Evolutionary conservation across 2,113 vertebrate species (phyloP).

Genomic region (Carassius auratus): DNA sequence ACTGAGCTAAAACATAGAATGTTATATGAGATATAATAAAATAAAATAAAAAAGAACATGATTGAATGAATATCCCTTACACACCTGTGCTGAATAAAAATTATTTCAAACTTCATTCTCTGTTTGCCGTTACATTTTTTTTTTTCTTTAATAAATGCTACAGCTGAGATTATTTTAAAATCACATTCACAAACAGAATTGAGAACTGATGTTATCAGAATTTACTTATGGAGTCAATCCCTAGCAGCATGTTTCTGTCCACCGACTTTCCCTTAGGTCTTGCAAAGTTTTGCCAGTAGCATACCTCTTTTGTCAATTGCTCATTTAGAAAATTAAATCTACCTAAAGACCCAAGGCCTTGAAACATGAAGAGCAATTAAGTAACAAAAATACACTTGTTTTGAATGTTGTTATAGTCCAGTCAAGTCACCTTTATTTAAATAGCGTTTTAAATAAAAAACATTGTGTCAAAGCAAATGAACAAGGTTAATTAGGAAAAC

Average conservation of each 20-base stretch:
- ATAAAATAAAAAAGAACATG: too few species aligned
- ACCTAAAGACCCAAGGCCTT: constrained; percentile 58
- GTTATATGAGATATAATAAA: too few species aligned
- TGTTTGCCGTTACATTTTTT: too few species aligned
- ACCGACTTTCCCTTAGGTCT: constrained; percentile 61
- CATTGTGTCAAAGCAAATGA: too few species aligned
- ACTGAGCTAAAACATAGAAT: too few species aligned
- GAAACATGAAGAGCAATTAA: constrained; percentile 8
- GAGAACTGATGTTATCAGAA: constrained; percentile 56
- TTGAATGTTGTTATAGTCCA: background rate
- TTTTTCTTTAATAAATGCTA: background rate
- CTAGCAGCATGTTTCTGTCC: constrained; percentile 51
- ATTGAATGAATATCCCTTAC: too few species aligned
- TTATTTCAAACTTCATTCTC: too few species aligned
- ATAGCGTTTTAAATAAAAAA: too few species aligned
- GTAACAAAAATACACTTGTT: background rate
- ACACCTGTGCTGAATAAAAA: too few species aligned
- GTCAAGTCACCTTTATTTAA: too few species aligned
- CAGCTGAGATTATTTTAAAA: background rate
- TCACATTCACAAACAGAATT: background rate
- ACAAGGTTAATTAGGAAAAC: too few species aligned
- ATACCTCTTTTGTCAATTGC: constrained; percentile 71
- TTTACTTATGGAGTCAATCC: constrained; percentile 69
- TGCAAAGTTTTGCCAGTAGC: constrained; percentile 69
- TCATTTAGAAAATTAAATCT: constrained; percentile 75